phyloP scores from a whole-genome alignment of 2,113 vertebrate genomes.

The Alligator sinensis region DNA sequence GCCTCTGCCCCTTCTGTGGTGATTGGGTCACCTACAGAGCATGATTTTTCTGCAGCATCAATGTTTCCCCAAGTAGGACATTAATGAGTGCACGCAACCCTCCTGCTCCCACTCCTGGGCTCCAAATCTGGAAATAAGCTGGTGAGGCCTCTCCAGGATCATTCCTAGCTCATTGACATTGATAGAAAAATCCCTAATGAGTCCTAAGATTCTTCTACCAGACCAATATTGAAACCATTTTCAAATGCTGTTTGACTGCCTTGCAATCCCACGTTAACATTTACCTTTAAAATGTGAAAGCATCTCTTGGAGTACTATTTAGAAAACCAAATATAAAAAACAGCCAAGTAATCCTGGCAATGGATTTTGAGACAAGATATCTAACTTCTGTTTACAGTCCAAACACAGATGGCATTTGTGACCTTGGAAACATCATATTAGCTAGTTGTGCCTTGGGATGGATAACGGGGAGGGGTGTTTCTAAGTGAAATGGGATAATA shows the following conservation, averaged over 20 bases:
- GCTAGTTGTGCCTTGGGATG: neutral
- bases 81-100: too few species aligned
- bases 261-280: neutral
- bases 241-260: neutral
- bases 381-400: neutral
- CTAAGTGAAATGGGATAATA: neutral
- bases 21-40: too few species aligned
- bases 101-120: too few species aligned
- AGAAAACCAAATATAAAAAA: neutral
- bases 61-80: too few species aligned
- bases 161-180: neutral
- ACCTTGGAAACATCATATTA: neutral
- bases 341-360: neutral
- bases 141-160: neutral
- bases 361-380: neutral
- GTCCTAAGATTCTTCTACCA: neutral
- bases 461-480: neutral
- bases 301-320: neutral
- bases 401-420: neutral
- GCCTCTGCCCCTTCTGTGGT: neutral
- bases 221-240: neutral
- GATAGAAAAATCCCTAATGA: neutral
- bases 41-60: too few species aligned
- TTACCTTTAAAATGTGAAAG: neutral
- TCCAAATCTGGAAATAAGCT: neutral